Evolutionary conservation across 30 jellyfish, hydroid and myxozoan genomes (phyloP).

Genomic region (Aurelia sp.): DNA sequence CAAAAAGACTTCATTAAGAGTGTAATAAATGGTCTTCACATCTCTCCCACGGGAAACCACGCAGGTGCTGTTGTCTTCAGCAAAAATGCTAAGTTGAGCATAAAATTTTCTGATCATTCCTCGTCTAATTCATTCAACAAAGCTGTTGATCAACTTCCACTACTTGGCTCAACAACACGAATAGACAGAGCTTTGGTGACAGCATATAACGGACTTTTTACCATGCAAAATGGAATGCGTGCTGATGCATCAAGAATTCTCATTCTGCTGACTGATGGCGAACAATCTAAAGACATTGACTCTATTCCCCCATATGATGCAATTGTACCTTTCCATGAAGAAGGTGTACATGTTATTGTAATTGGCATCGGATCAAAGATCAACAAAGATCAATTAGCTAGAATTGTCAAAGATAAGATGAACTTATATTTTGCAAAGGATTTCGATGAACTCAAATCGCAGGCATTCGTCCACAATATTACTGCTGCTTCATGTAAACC

Average conservation of each 20-base stretch:
- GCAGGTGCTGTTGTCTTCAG: constrained; percentile 46
- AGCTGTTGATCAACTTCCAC: constrained; percentile 48
- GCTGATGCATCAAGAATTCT: constrained; percentile 45
- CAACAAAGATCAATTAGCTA: background rate
- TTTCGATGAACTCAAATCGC: constrained; percentile 7
- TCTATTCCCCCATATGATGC: constrained; percentile 33
- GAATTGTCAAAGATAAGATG: background rate
- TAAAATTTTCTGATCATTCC: constrained; percentile 24
- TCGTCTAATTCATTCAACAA: constrained; percentile 24
- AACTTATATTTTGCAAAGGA: constrained; percentile 11
- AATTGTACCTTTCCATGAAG: constrained; percentile 28
- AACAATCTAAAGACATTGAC: constrained; percentile 26
- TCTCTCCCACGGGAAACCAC: constrained; percentile 12
- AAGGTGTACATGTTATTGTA: constrained; percentile 12
- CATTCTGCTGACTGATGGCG: constrained; percentile 52
- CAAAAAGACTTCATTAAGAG: background rate
- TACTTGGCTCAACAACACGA: constrained; percentile 23
- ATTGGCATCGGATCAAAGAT: constrained; percentile 6
- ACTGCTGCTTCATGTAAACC: constrained; percentile 3
- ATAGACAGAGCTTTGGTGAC: constrained; percentile 53
- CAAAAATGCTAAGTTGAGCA: constrained; percentile 6
- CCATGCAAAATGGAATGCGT: constrained; percentile 51
- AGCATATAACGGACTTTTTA: constrained; percentile 45
- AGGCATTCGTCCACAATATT: background rate
- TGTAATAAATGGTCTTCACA: background rate